Evolutionary conservation across 2,797 vertebrate species (phyloP), one percentile per base, ranked within the genome.

Genomic region (Bovichtus diacanthus): DNA sequence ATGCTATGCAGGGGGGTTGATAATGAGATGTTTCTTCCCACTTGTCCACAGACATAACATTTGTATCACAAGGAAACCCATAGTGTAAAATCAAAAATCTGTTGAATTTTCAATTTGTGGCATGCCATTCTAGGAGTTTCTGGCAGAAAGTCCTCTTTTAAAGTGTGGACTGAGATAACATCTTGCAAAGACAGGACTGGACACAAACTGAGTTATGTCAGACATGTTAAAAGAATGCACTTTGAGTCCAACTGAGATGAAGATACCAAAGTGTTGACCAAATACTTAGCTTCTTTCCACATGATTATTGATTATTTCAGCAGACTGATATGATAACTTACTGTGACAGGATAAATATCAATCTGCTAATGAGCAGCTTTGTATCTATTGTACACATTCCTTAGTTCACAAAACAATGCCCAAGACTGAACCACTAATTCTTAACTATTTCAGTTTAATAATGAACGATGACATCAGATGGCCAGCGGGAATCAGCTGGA

Each of bases 131-230:
- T 54, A 27, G 76, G 51, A 16, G 18, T 23, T 51, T 59, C 51
- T 29, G 43, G 11, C 21, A 50, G 21, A 43, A 54, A 49, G 3
- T 46, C 29, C 12, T 44, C 25, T 56, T n/a, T 43, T 18, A 50
- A 67, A 51, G 36, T 39, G 31, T 51, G 31, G 21, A 36, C 10
- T 23, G 27, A 76, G 78, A 87, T 82, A 81, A 68, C 46, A 82
- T 84, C 76, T 74, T 41, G 51, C 54, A 50, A 64, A 72, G 84
- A 80, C 88, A 84, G 60, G 77, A 87, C 70, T 69, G 27, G 65
- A 85, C 76, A 86, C 59, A 77, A 69, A 63, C 31, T 51, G 50
- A 78, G 75, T 82, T 80, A 87, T 83, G 78, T 76, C 61, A 80
- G 46, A 84, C 50, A 75, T 72, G 74, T 71, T 59, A 2, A 54